phyloP scores from a whole-genome alignment of 1,140 invertebrate species.

The Bombus waltoni region DNA sequence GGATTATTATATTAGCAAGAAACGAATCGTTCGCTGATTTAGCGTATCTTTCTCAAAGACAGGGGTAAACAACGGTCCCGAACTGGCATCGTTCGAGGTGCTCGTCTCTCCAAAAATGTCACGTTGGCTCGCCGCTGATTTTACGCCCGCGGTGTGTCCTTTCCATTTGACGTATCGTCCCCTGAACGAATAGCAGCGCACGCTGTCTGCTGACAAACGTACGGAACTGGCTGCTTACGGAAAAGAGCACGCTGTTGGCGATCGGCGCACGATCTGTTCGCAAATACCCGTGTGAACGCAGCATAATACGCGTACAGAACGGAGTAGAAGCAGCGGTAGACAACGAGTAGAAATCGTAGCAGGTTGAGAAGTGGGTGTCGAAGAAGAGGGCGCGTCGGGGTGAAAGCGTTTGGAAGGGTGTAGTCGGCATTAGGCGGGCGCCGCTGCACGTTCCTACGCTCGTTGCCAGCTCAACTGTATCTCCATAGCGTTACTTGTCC shows the following conservation, averaged over 20 bases:
- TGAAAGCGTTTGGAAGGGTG: constrained; percentile 54
- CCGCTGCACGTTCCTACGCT: constrained; percentile 66
- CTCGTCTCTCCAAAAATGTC: no score
- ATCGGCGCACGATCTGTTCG: background rate
- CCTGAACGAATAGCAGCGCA: no score
- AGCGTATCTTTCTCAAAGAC: no score
- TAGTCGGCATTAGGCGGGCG: constrained; percentile 43
- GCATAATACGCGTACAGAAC: background rate
- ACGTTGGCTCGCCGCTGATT: no score
- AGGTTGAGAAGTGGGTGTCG: constrained; percentile 48
- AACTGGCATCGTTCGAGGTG: no score
- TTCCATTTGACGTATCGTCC: no score
- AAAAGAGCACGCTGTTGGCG: background rate
- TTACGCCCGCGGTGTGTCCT: no score
- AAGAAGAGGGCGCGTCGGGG: constrained; percentile 36
- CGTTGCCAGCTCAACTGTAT: constrained; percentile 79
- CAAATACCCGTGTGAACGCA: background rate
- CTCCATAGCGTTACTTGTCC: constrained; percentile 77
- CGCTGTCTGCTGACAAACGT: no score
- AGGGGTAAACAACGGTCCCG: no score
- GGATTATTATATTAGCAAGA: no score
- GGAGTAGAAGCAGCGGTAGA: background rate
- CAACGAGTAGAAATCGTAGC: constrained; percentile 35
- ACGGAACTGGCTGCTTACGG: no score
- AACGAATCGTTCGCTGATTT: no score